A percentile compares a stretch with the other conserved stretches of the same genome.
Evolutionary conservation across 2,888 invertebrate genomes (phyloP).

Genomic region (Meta bourneti): DNA sequence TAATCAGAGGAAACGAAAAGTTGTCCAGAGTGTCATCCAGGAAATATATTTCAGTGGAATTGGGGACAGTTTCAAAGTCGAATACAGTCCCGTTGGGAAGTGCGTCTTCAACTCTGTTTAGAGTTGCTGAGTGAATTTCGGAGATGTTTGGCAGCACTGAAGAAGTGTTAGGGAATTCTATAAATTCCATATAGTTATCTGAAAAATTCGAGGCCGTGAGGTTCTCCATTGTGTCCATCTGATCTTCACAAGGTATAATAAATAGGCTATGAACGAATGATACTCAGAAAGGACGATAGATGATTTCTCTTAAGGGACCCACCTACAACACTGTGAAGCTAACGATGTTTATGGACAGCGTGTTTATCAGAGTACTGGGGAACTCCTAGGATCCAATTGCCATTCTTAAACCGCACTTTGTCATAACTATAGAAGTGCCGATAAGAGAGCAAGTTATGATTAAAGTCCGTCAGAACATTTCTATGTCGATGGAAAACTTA

Average conservation of each 20-base stretch:
- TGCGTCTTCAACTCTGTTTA: neutral
- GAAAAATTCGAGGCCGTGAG: slow-evolving; percentile 19
- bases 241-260: neutral
- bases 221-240: slow-evolving; percentile 16
- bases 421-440: slow-evolving; percentile 15
- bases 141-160: neutral
- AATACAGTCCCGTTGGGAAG: neutral
- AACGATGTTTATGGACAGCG: slow-evolving; percentile 12
- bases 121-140: neutral
- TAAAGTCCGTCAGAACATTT: slow-evolving; percentile 8
- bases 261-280: neutral
- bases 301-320: slow-evolving; percentile 10
- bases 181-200: slow-evolving; percentile 32
- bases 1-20: neutral
- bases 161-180: slow-evolving; percentile 26
- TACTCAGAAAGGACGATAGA: slow-evolving; percentile 1
- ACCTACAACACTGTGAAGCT: neutral
- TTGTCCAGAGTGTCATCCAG: slow-evolving; percentile 30
- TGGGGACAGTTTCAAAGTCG: slow-evolving; percentile 5
- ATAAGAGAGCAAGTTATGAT: slow-evolving; percentile 11
- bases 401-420: slow-evolving; percentile 4
- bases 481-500: slow-evolving; percentile 32
- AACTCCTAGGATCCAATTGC: slow-evolving; percentile 7
- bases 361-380: slow-evolving; percentile 5
- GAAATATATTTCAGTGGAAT: slow-evolving; percentile 33